Evolutionary conservation across 1,140 invertebrate genomes (phyloP), one percentile per base, ranked within the genome.

Genomic region (Drosophila grimshawi): DNA sequence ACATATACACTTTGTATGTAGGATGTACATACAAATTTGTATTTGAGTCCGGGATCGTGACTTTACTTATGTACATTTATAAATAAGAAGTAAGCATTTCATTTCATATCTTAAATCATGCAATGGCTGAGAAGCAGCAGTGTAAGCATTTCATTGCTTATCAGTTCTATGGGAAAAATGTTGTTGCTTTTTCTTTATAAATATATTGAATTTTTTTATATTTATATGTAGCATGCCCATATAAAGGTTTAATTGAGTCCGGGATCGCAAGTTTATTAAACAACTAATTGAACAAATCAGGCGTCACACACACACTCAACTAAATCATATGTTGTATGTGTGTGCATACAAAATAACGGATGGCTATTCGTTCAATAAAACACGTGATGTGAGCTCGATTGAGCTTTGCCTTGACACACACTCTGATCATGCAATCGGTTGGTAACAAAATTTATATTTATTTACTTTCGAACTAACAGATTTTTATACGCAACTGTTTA

Each of bases 221-320:
- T 35, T 11, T 56, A 27, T 11, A 48, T 48, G 33, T 32, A 8
- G 3, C 5, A 33, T 51, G 30, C 41, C 7, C 35, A 52, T 6
- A 10, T 11, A 19, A 19, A 0, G 53, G 41, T 63, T 46, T 30
- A 61, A 37, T 65, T 63, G 82, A 88, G 82, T 86, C 82, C 82
- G 82, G 83, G 83, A 83, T 88, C 83, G 80, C 73, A 67, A 82
- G 71, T 70, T 66, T 77, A 74, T 85, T 66, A 61, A 66, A 29
- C 35, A 29, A 57, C 80, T 88, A 88, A 86, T 86, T 86, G 76
- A 89, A 74, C 83, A 74, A 89, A 86, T 86, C 80, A 86, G 75
- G 61, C 64, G 7, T 3, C 10, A n/a, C 39, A 43, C 39, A 11
- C 53, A 64, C 53, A 46, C 19, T 46, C 27, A 45, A 59, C 41